These are phyloP conservation scores for Passer domesticus DNA, from an alignment of 2,113 vertebrate species.

Conservation along the genomic window DNA sequence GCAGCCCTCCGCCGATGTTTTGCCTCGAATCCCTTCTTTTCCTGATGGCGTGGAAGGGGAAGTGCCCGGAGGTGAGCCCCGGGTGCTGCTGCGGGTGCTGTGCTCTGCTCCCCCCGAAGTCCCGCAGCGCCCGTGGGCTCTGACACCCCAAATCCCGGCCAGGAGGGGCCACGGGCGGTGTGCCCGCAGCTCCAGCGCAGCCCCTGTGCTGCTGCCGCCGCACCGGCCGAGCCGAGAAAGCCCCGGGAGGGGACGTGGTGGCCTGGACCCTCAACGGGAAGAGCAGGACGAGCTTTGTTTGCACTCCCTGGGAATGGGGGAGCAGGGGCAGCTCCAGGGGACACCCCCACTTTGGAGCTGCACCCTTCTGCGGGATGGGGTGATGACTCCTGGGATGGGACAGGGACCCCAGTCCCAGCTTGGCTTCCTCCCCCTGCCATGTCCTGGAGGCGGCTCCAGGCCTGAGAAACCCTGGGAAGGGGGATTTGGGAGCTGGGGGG, in stretches of 20 bases:
- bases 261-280: not conserved
- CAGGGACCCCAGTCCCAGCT: not conserved
- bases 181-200: rapidly evolving
- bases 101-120: not conserved
- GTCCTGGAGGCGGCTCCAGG: not conserved
- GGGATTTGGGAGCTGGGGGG: not conserved
- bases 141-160: not conserved
- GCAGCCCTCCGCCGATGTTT: not conserved
- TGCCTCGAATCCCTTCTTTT: not conserved
- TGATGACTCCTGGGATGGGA: not conserved
- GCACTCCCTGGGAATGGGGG: not conserved
- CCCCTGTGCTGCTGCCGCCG: not conserved
- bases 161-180: rapidly evolving
- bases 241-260: not conserved
- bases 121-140: rapidly evolving
- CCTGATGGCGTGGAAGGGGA: not conserved
- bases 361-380: too few relatives aligned
- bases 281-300: not conserved
- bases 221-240: not conserved
- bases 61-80: rapidly evolving
- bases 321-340: not conserved
- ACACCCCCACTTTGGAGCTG: not conserved
- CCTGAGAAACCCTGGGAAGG: not conserved
- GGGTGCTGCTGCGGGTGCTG: not conserved
- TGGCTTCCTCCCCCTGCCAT: not conserved